phyloP scores from a whole-genome alignment of 1,140 invertebrate species.

The Holcopasites calliopsidis region DNA sequence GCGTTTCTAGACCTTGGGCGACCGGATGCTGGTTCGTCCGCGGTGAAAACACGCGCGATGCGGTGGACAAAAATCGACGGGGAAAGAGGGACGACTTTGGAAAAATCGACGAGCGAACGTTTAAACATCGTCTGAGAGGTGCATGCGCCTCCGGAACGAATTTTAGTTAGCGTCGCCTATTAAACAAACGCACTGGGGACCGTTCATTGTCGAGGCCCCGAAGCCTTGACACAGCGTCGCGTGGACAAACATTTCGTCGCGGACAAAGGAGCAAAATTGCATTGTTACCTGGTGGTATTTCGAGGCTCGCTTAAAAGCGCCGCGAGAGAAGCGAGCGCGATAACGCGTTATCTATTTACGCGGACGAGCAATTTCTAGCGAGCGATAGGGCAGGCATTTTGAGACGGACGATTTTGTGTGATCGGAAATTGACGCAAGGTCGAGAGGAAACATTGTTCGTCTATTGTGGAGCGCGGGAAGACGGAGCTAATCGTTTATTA shows the following conservation, averaged over 20 bases:
- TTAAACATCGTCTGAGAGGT: neutral
- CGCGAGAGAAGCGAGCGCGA: neutral
- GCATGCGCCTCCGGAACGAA: neutral
- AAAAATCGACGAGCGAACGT: neutral
- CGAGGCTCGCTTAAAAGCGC: neutral
- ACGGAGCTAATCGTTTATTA: too few species aligned
- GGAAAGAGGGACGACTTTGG: too few species aligned
- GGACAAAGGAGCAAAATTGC: conserved; percentile 22
- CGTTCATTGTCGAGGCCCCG: conserved; percentile 24
- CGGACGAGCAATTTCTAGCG: neutral
- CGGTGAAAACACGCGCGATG: neutral
- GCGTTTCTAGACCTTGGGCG: conserved; percentile 24
- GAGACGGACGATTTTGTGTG: neutral
- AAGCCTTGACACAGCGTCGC: conserved; percentile 27
- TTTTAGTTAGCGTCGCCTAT: neutral
- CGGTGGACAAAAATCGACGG: neutral
- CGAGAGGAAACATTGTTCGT: too few species aligned
- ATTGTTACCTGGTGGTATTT: neutral
- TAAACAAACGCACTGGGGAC: neutral
- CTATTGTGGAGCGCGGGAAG: neutral
- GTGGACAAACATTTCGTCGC: neutral
- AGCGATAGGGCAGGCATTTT: neutral
- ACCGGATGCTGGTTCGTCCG: neutral
- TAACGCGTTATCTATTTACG: conserved; percentile 8
- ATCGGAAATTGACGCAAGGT: neutral